Base-by-base conservation (phyloP, 2,888 invertebrate genomes). In the Habroteleia sp. region DNA sequence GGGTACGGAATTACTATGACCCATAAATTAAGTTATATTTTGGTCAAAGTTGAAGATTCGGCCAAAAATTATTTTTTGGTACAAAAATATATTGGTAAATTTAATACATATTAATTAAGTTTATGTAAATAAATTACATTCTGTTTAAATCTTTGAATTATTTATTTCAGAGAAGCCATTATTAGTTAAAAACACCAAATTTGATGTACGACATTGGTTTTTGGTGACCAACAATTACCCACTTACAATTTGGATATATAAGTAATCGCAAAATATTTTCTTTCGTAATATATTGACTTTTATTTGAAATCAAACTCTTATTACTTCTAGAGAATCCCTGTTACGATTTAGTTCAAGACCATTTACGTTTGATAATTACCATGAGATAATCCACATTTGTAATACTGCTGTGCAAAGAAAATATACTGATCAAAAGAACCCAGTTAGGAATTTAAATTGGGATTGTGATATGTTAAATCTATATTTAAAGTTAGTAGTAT, bases 181-280 rank as follows among this genome's bases (percentile, higher is more conserved):
- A 39, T 88, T 97, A 37, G 92, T 97, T 31, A 91, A 95, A 85
- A 93, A 94, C 72, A 96, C 96, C 0, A 97, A 97, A 89, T 97
- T 97, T 85, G 97, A 97, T 84, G 96, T 97, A 75, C 91, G 97
- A 4, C 95, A 96, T 88, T 97, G 96, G 92, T 96, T 96, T 88
- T 89, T 97, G 50, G 93, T 96, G 0, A 95, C 94, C 31, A 93
- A 93, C 79, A 93, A 93, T 79, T 92, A 91, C 78, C 95, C 94
- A 0, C 89, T 97, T 46, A 93, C 93, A 0, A 92, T 97, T 82
- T 97, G 96, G 95, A 93, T 96, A 89, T 97, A 96, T 88, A 93
- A 91, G 91, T 91, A n/a, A 48, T 31, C 8, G 25, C 20, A 89
- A 11, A 16, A 10, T 41, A 6, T 16, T n/a, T n/a, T n/a, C n/a